Percentiles rank a stretch among this genome's conserved stretches.
Conservation (phyloP, 2,888 invertebrate genomes). For the Hemistola chrysoprasaria region DNA sequence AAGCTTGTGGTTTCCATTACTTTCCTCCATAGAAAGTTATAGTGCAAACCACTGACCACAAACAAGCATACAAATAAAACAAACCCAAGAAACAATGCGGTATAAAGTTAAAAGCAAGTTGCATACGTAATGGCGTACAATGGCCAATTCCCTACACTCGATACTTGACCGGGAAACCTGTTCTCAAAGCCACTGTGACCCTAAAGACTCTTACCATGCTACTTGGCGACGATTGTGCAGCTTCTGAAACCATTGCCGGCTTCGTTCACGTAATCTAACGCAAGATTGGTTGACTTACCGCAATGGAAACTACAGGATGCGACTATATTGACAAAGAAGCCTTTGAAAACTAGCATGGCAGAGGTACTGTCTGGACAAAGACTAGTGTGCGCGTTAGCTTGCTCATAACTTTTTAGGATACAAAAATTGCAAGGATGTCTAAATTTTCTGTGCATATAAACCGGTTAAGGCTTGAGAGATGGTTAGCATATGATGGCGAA, state of each 20-base stretch:
- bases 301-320: slow-evolving; percentile 28
- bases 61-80: slow-evolving; percentile 24
- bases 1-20: slow-evolving; percentile 21
- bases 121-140: slow-evolving; percentile 45
- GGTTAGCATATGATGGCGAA: slow-evolving; percentile 35
- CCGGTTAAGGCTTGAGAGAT: slow-evolving; percentile 8
- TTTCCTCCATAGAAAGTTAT: slow-evolving; percentile 11
- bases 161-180: slow-evolving; percentile 49
- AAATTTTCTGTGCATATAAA: slow-evolving; percentile 16
- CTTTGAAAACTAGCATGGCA: not conserved
- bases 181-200: slow-evolving; percentile 39
- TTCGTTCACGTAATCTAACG: slow-evolving; percentile 20
- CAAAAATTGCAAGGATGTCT: slow-evolving; percentile 14
- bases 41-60: slow-evolving; percentile 21
- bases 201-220: slow-evolving; percentile 24
- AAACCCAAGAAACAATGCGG: slow-evolving; percentile 39
- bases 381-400: slow-evolving; percentile 9
- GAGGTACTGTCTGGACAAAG: not conserved
- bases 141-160: slow-evolving; percentile 39
- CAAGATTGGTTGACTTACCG: slow-evolving; percentile 20
- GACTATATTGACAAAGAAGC: slow-evolving; percentile 7
- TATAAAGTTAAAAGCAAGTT: slow-evolving; percentile 34
- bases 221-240: slow-evolving; percentile 22
- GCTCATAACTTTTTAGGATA: not conserved
- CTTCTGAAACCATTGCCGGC: slow-evolving; percentile 28